Evolutionary conservation across 2,888 invertebrate species (phyloP), one percentile per base, ranked within the genome.

Genomic region (Micoletzkya japonica): DNA sequence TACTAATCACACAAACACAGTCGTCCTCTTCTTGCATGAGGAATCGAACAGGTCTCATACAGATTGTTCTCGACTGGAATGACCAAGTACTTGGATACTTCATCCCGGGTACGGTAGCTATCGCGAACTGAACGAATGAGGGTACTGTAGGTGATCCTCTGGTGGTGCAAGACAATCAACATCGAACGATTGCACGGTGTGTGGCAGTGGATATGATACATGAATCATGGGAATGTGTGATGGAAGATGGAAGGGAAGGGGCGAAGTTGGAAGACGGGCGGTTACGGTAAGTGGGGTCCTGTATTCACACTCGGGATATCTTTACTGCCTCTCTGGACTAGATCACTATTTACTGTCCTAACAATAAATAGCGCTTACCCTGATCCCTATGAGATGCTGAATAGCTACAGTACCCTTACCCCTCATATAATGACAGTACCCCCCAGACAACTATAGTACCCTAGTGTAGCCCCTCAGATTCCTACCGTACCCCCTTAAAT

Each of bases 101-200:
- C 57, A n/a, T 67, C 1, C 67, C 67, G 2, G 67, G 67, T 67
- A 2, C 10, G 44, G 52, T n/a, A 24, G 52, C 4, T 6, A 52
- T 52, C 24, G n/a, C 6, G 10, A 6, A 14, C n/a, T 69, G 17
- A 39, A 17, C 7, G 39, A 39, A 39, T 17, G 17, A 39, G 39
- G 17, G 10, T 28, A 0, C 30, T 71, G 14, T 37, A 74, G 74
- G 74, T 24, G 74, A 74, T 50, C 74, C 74, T 4, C 44, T 74
- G 32, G 60, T 74, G n/a, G 70, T 74, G 20, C 74, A 74, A 66
- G 72, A 74, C 64, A 57, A 54, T 49, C 61, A 64, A 37, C 32
- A 72, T 30, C 36, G 63, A 10, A 72, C 74, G 4, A 71, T 74
- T 34, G 52, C 24, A 50, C n/a, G 34, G 52, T 64, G 3, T 50